Percentiles rank a stretch among this genome's conserved stretches.
Evolutionary conservation across 2,797 vertebrate genomes (phyloP).

Genomic region (Cossypha polioptera): DNA sequence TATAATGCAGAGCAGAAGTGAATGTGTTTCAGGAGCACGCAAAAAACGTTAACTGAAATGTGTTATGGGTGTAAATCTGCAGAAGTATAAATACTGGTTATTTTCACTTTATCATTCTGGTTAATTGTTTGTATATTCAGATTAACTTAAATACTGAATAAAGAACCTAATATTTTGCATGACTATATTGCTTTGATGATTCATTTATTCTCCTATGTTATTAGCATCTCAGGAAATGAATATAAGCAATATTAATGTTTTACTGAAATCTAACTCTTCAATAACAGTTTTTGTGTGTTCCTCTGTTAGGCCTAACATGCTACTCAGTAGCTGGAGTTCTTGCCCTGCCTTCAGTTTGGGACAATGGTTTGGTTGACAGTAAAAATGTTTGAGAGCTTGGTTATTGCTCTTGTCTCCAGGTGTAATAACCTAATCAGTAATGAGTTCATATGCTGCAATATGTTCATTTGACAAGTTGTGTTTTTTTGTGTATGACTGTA

Average conservation of each 20-base stretch:
- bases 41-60: slow-evolving; percentile 5
- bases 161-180: slow-evolving; percentile 64
- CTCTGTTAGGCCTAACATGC: not conserved
- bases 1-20: slow-evolving; percentile 13
- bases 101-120: slow-evolving; percentile 43
- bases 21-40: slow-evolving; percentile 58
- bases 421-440: not conserved
- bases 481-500: accelerated
- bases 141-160: slow-evolving; percentile 56
- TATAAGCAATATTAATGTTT: not conserved
- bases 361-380: not conserved
- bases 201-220: not conserved
- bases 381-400: not conserved
- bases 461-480: not conserved
- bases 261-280: not conserved
- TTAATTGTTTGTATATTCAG: slow-evolving; percentile 56
- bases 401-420: not conserved
- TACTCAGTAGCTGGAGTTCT: not conserved
- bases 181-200: not conserved
- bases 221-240: not conserved
- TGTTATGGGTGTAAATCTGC: slow-evolving; percentile 41
- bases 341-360: not conserved
- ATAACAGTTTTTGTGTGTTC: not conserved
- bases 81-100: slow-evolving; percentile 4
- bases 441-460: accelerated